Conservation (phyloP, 2,888 invertebrate genomes). For the Eremobia ochroleuca region DNA sequence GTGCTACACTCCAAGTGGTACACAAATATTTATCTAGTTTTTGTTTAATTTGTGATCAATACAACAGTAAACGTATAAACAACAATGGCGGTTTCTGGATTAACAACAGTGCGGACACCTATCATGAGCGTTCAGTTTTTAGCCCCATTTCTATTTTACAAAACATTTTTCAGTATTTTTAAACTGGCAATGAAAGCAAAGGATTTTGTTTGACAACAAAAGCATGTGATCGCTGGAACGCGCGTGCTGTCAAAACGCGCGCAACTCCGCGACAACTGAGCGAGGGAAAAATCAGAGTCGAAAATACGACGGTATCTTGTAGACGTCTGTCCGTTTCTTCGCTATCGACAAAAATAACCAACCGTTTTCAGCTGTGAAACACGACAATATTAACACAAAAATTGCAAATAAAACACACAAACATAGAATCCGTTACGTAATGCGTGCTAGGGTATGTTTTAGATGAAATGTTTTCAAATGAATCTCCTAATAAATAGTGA, state of each 20-base stretch:
- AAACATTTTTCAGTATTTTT: neutral
- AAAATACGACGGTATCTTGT: conserved; percentile 37
- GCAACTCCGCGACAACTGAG: conserved; percentile 50
- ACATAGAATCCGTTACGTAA: conserved; percentile 42
- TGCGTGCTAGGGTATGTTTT: conserved; percentile 31
- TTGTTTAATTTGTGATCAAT: neutral
- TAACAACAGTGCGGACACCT: neutral
- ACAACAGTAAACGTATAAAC: neutral
- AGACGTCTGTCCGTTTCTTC: conserved; percentile 59
- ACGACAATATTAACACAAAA: conserved; percentile 54
- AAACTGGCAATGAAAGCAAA: neutral
- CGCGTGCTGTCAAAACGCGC: conserved; percentile 52
- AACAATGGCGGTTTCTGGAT: neutral
- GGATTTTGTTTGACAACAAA: neutral
- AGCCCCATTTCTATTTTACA: no score
- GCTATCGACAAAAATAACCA: conserved; percentile 50
- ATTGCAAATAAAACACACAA: conserved; percentile 45
- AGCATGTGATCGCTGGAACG: conserved; percentile 54
- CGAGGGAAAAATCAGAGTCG: conserved; percentile 71
- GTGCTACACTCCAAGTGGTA: no score
- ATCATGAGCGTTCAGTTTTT: neutral
- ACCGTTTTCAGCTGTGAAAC: conserved; percentile 52
- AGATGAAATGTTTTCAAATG: conserved; percentile 34
- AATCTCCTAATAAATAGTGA: conserved; percentile 57
- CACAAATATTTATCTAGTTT: no score